Evolutionary conservation across 1,140 invertebrate genomes (phyloP).

Genomic region (Contarinia nasturtii): DNA sequence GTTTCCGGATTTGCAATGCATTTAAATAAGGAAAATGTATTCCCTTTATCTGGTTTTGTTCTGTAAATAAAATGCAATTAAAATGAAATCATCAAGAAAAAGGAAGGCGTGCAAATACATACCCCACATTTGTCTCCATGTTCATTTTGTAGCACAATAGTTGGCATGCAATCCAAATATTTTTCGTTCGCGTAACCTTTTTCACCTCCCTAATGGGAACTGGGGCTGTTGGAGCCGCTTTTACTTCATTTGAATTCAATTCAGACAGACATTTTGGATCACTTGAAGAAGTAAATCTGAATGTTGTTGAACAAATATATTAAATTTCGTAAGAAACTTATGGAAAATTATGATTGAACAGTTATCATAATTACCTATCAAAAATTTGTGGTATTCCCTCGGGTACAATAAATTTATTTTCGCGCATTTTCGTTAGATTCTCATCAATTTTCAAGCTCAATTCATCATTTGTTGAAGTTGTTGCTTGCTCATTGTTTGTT

Average conservation of each 20-base stretch:
- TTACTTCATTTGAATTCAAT: not conserved
- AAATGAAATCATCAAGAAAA: not conserved
- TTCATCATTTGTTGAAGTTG: not conserved
- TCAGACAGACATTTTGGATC: not conserved
- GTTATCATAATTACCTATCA: not conserved
- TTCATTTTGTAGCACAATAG: conserved; percentile 88
- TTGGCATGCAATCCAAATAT: conserved; percentile 68
- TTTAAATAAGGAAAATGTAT: not conserved
- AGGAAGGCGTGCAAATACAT: not conserved
- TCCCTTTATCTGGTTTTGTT: not conserved
- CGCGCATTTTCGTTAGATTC: not conserved
- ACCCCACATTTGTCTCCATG: conserved; percentile 55
- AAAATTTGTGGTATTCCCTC: no score
- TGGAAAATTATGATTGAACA: not conserved
- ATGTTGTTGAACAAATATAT: no score
- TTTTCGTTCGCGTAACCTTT: conserved; percentile 26
- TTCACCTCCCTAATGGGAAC: not conserved
- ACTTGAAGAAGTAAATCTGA: not conserved
- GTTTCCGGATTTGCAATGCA: not conserved
- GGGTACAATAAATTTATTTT: no score
- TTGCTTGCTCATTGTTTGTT: not conserved
- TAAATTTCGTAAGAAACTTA: not conserved
- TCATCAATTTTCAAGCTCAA: not conserved
- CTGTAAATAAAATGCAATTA: not conserved
- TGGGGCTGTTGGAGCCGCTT: not conserved